Base-by-base conservation (phyloP, 2,888 invertebrate species). In the Leptinotarsa rubiginosa region DNA sequence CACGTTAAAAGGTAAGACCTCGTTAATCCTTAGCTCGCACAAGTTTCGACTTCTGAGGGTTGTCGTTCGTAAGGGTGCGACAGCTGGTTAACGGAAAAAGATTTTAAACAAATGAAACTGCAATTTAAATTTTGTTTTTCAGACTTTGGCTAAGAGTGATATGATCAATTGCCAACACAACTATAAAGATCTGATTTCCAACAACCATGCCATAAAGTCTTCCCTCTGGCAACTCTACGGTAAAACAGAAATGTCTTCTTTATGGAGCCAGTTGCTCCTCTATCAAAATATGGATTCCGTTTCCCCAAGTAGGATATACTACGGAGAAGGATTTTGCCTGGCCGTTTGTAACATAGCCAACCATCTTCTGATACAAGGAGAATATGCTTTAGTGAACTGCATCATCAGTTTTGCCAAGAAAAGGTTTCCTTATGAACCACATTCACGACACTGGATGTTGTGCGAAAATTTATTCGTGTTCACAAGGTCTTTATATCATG, bases 141-240 rank as follows among this genome's bases (percentile, higher is more conserved):
- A 85, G 91, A 91, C 95, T 67, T 89, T 97, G 75, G 92, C 93
- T 81, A 94, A 94, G 87, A 96, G 96, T 78, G 97, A 97, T 83
- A 92, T 95, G 16, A 89, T 96, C 13, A 97, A 96, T 87, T 95
- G 94, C 85, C 93, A 95, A 78, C 94, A 96, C 85, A 95, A 95
- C 0, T 91, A 95, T 89, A 91, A 93, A 3, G 96, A 96, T 81
- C 89, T 97, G 70, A 93, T 95, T 77, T 93, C 95, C 78, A 93
- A 94, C 78, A 95, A 95, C 25, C 91, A 95, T 80, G 93, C 95
- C 0, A 93, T 96, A 87, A 93, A 95, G 80, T 93, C 96, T 1
- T 95, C 95, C 0, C 89, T 97, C 13, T 97, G 97, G 97, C 91
- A 93, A 16, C 91, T 95, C 72, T 97, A 96, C 86, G 97, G 97